phyloP scores from a whole-genome alignment of 1,140 invertebrate species.

The Drosophila nikananu region DNA sequence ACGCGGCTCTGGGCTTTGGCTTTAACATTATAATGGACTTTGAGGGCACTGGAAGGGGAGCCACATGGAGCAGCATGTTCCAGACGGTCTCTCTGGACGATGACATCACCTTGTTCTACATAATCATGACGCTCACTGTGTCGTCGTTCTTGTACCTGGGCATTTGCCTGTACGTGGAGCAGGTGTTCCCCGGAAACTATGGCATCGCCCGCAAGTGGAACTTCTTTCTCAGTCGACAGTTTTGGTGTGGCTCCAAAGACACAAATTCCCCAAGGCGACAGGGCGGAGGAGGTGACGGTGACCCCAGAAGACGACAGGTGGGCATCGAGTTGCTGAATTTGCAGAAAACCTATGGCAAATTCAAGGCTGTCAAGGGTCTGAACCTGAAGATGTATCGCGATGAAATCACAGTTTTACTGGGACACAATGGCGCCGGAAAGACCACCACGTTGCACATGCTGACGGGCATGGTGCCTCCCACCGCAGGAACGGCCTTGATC shows the following conservation, averaged over 20 bases:
- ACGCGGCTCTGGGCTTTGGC: conserved; percentile 91
- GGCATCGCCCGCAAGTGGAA: conserved; percentile 91
- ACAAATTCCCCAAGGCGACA: neutral
- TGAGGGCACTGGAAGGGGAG: conserved; percentile 61
- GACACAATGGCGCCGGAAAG: conserved; percentile 91
- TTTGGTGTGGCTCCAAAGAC: conserved; percentile 65
- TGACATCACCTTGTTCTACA: conserved; percentile 88
- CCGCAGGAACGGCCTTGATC: conserved; percentile 89
- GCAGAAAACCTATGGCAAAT: conserved; percentile 87
- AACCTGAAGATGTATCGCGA: conserved; percentile 89
- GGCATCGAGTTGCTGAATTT: conserved; percentile 89
- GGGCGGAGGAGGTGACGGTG: too few species aligned
- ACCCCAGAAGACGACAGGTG: conserved; percentile 72
- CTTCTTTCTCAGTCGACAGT: conserved; percentile 88
- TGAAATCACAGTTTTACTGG: conserved; percentile 91
- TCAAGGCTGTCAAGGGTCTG: conserved; percentile 89
- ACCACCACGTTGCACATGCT: conserved; percentile 93
- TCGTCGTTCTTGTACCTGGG: conserved; percentile 88
- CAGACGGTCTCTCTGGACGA: conserved; percentile 89
- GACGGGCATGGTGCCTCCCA: conserved; percentile 90
- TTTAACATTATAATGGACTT: conserved; percentile 88
- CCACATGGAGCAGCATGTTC: conserved; percentile 90
- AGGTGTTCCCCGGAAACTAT: conserved; percentile 89
- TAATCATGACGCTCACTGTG: conserved; percentile 88
- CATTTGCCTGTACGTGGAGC: conserved; percentile 91